Evolutionary conservation across 2,888 invertebrate genomes (phyloP).

Genomic region (Eupithecia exiguata): DNA sequence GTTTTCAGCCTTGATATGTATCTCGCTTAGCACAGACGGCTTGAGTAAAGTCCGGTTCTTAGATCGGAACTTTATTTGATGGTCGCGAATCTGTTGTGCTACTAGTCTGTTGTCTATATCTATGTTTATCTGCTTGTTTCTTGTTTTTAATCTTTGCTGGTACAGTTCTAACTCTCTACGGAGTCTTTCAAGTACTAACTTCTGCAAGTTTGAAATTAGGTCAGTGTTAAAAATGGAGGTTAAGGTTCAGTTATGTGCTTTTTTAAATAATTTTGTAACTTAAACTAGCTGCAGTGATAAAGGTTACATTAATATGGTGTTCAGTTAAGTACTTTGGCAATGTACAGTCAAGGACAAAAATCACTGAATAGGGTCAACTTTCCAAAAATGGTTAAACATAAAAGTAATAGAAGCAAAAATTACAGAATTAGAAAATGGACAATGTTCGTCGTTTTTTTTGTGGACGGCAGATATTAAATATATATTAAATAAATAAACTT

Average conservation of each 20-base stretch:
- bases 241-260: not conserved
- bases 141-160: conserved; percentile 75
- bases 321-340: not conserved
- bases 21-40: conserved; percentile 77
- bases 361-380: not conserved
- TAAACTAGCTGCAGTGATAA: not conserved
- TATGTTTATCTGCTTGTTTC: conserved; percentile 73
- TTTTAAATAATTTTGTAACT: conserved; percentile 3
- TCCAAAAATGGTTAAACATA: not conserved
- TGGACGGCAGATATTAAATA: not conserved
- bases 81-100: conserved; percentile 76
- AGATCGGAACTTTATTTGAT: conserved; percentile 69
- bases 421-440: not conserved
- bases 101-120: conserved; percentile 76
- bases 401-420: too few species aligned
- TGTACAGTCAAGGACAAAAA: not conserved
- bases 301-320: not conserved
- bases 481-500: conserved; percentile 51
- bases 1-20: conserved; percentile 74
- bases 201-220: conserved; percentile 65
- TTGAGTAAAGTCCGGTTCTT: conserved; percentile 72
- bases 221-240: conserved; percentile 11
- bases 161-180: conserved; percentile 83
- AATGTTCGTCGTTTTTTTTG: not conserved
- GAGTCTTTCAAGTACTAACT: conserved; percentile 82